Evolutionary conservation across 2,888 invertebrate genomes (phyloP).

Genomic region (Napeogenes sylphis): DNA sequence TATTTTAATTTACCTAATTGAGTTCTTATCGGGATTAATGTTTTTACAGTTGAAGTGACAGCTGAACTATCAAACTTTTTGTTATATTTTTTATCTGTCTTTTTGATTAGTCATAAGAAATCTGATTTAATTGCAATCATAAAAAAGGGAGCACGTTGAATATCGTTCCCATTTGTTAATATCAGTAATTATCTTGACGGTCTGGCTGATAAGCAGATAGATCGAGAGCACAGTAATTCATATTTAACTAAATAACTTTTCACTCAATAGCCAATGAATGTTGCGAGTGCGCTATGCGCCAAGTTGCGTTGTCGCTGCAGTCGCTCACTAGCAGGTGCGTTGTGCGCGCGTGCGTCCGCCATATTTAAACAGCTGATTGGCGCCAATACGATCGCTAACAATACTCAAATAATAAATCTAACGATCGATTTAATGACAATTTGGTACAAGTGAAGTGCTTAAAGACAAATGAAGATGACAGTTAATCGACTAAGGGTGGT

Average conservation of each 20-base stretch:
- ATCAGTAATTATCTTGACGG: slow-evolving; percentile 1
- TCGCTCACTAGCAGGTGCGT: slow-evolving; percentile 72
- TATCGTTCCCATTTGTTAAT: neutral
- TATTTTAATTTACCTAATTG: slow-evolving; percentile 42
- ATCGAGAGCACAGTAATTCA: slow-evolving; percentile 30
- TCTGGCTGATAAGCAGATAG: slow-evolving; percentile 2
- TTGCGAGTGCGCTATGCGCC: slow-evolving; percentile 58
- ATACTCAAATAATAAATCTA: slow-evolving; percentile 23
- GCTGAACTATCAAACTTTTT: slow-evolving; percentile 39
- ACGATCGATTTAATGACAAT: slow-evolving; percentile 40
- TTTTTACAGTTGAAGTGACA: slow-evolving; percentile 25
- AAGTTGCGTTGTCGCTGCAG: slow-evolving; percentile 66
- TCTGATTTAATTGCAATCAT: neutral
- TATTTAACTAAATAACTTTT: slow-evolving; percentile 26
- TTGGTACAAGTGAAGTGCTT: slow-evolving; percentile 39
- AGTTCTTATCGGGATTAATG: slow-evolving; percentile 34
- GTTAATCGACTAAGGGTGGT: slow-evolving; percentile 87
- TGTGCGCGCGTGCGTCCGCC: slow-evolving; percentile 66
- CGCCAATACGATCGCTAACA: slow-evolving; percentile 54
- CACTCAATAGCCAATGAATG: slow-evolving; percentile 36
- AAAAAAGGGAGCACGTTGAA: neutral
- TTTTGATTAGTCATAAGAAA: neutral
- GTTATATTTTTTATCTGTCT: slow-evolving; percentile 6
- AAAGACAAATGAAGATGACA: slow-evolving; percentile 81
- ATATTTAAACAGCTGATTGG: slow-evolving; percentile 62